Evolutionary conservation across 2,888 invertebrate genomes (phyloP).

Genomic region (Drosophila paracracens): DNA sequence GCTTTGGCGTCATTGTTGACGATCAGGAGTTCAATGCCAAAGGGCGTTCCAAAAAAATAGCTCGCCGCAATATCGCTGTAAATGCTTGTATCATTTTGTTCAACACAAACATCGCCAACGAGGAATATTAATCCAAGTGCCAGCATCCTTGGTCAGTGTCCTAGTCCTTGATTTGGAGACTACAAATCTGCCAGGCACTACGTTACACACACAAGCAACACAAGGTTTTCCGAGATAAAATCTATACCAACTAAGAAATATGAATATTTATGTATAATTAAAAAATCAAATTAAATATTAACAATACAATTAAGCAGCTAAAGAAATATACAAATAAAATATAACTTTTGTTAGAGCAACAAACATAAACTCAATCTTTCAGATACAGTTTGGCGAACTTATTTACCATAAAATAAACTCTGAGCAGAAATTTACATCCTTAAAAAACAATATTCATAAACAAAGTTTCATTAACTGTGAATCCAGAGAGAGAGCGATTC

Average conservation of each 20-base stretch:
- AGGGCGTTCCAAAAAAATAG: constrained; percentile 89
- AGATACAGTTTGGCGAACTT: not conserved
- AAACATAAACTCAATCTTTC: not conserved
- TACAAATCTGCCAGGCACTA: not conserved
- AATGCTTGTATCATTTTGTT: constrained; percentile 87
- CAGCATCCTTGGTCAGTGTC: too few relatives aligned
- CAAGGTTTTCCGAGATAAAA: not conserved
- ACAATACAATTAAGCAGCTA: not conserved
- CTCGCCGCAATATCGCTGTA: constrained; percentile 88
- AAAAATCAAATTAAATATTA: not conserved
- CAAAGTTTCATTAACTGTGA: constrained; percentile 73
- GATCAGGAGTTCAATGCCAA: constrained; percentile 88
- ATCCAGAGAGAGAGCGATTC: constrained; percentile 1
- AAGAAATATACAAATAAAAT: not conserved
- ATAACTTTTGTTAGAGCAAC: not conserved
- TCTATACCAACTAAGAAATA: not conserved
- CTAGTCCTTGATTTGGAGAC: not conserved
- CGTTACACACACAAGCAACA: not conserved
- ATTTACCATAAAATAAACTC: constrained; percentile 15
- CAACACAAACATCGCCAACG: constrained; percentile 80
- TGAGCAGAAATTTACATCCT: constrained; percentile 51
- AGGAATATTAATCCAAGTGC: constrained; percentile 37
- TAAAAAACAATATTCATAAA: constrained; percentile 81
- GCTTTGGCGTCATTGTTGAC: constrained; percentile 88
- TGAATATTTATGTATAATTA: not conserved